phyloP scores from a whole-genome alignment of 2,113 vertebrate genomes.

The Gorsachius goisagi region DNA sequence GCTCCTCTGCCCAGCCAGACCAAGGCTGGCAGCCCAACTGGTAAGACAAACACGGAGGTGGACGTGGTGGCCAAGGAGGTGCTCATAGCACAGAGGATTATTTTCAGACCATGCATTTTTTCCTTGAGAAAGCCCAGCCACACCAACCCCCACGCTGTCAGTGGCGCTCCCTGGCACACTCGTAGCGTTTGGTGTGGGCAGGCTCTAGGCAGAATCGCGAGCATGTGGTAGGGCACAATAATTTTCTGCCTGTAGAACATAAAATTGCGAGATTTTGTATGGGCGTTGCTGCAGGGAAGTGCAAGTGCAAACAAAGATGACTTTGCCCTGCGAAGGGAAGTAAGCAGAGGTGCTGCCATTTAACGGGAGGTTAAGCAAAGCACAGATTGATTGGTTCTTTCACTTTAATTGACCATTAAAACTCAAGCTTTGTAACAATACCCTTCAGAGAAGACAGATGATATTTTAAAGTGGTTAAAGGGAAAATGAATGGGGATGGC shows the following conservation, averaged over 20 bases:
- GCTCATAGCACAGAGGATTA: not conserved
- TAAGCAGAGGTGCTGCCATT: not conserved
- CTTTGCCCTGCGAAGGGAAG: not conserved
- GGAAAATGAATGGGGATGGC: not conserved
- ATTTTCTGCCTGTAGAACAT: not conserved
- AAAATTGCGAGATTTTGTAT: not conserved
- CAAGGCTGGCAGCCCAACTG: not conserved
- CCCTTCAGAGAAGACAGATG: not conserved
- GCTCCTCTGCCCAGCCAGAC: not conserved
- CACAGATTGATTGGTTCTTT: not conserved
- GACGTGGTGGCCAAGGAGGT: not conserved
- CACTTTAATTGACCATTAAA: not conserved
- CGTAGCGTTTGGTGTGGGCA: accelerated
- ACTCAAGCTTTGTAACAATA: not conserved
- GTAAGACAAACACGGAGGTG: not conserved
- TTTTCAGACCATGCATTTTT: not conserved
- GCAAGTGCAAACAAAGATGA: not conserved
- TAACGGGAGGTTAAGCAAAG: not conserved
- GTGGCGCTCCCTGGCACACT: not conserved
- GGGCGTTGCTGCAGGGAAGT: not conserved
- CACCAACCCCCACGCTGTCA: not conserved
- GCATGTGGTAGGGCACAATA: too few relatives aligned
- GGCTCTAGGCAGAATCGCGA: not conserved
- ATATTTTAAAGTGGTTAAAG: not conserved
- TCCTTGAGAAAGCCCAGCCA: not conserved